Base-by-base conservation (phyloP, 1,140 invertebrate species). In the Fopius arisanus region DNA sequence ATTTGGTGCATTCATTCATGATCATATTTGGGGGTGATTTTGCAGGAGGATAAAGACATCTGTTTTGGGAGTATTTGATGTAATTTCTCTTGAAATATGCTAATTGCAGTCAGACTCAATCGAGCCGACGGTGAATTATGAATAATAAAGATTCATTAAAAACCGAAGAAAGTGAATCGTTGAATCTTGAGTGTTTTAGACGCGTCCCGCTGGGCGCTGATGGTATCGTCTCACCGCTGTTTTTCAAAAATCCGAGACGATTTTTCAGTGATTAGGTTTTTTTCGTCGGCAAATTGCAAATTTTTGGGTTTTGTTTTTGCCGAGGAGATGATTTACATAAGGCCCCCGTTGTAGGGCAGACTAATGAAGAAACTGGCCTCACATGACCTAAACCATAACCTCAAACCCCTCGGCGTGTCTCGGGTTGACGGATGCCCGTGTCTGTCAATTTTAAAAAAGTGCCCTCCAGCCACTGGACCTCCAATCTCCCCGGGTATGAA, bases 261-360 rank as follows among this genome's bases (percentile, higher is more conserved):
- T 79, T 81, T 77, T 75, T 65, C 74, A 78, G 81, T 81, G 82
- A 83, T 83, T 83, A 82, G 78, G 77, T 81, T 82, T 82, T 77
- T 79, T 78, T 82, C 82, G 80, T 78, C 81, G 81, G 82, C 84
- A 83, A 86, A 86, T 86, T 87, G 85, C 84, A 78, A 79, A 76
- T 48, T 48, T 48, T 48, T 19, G n/a, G 43, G n/a, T n/a, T 48
- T 48, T 48, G n/a, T 48, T 19, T 78, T 77, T 33, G 26, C 29
- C 10, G 74, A 73, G 26, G 21, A 16, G 12, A 80, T 84, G 79
- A 86, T 87, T 88, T 86, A 83, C 86, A 87, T 86, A 87, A 28
- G 79, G 77, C 79, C 78, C 70, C 77, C 73, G 73, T 80, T 74
- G 78, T 78, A 75, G 75, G 73, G 78, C 75, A 78, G 67, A 74